phyloP scores from a whole-genome alignment of 2,797 vertebrate genomes.

The Harpagifer antarcticus region DNA sequence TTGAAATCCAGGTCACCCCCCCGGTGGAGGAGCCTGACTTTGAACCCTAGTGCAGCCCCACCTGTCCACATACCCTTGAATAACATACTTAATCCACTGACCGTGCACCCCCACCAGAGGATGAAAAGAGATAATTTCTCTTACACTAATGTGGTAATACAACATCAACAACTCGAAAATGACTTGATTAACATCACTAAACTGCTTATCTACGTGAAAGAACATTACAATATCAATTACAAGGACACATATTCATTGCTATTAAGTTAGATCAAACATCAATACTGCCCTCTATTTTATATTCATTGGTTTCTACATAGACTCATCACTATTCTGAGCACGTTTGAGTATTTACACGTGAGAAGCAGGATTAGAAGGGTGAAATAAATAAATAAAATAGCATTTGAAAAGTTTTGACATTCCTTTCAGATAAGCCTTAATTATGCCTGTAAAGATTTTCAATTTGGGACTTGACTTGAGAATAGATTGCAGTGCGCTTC shows the following conservation, averaged over 20 bases:
- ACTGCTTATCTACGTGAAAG: constrained; percentile 35
- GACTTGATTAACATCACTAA: constrained; percentile 45
- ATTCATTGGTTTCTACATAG: constrained; percentile 64
- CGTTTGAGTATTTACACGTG: constrained; percentile 69
- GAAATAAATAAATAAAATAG: constrained; percentile 48
- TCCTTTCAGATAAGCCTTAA: constrained; percentile 85
- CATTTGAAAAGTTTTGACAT: constrained; percentile 80
- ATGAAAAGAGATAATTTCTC: constrained; percentile 26
- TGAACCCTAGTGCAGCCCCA: constrained; percentile 45
- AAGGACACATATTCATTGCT: constrained; percentile 38
- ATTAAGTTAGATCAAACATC: constrained; percentile 57
- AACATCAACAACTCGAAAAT: constrained; percentile 31
- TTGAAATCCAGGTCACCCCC: constrained; percentile 73
- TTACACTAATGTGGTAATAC: constrained; percentile 7
- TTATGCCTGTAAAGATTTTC: constrained; percentile 89
- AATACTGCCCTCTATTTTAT: constrained; percentile 62
- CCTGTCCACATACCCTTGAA: constrained; percentile 64
- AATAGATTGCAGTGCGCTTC: constrained; percentile 86
- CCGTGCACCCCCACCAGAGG: constrained; percentile 47
- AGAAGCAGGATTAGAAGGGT: constrained; percentile 56
- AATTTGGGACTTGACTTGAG: constrained; percentile 86
- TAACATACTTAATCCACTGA: constrained; percentile 59
- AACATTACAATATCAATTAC: constrained; percentile 53
- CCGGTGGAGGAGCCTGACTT: constrained; percentile 50
- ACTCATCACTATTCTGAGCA: constrained; percentile 51